Evolutionary conservation across 2,888 invertebrate genomes (phyloP).

Genomic region (Dryocosmus kuriphilus): DNA sequence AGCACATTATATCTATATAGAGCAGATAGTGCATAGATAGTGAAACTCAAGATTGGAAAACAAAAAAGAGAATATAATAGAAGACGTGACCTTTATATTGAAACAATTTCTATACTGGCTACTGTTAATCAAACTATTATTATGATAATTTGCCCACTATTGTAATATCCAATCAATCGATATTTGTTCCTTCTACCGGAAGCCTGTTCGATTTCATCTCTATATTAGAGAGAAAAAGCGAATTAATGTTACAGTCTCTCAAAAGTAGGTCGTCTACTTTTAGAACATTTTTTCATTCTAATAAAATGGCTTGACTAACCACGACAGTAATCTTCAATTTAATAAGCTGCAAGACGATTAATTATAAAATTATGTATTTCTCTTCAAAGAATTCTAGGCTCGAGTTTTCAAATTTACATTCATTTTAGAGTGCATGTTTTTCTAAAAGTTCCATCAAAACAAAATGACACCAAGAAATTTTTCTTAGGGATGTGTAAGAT

Average conservation of each 20-base stretch:
- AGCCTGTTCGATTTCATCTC: not conserved
- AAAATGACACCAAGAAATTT: too few species aligned
- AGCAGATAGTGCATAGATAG: not conserved
- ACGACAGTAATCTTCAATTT: not conserved
- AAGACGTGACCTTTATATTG: not conserved
- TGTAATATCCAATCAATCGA: not conserved
- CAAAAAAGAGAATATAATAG: not conserved
- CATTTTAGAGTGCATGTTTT: not conserved
- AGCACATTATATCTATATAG: not conserved
- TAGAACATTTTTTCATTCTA: not conserved
- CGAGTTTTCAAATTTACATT: not conserved
- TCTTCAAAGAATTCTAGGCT: not conserved
- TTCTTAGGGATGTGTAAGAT: too few species aligned
- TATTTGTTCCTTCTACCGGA: not conserved
- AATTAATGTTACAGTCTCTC: not conserved
- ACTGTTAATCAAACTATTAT: not conserved
- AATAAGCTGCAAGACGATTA: not conserved
- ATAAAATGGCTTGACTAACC: not conserved
- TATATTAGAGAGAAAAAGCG: not conserved
- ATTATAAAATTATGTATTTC: not conserved
- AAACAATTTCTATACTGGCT: not conserved
- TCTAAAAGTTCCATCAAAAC: too few species aligned
- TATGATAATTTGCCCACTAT: not conserved
- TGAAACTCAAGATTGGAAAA: not conserved
- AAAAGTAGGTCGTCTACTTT: not conserved